These are phyloP conservation scores for Notiomystis cincta DNA, from an alignment of 2,113 vertebrate genomes.

Conservation along the genomic window DNA sequence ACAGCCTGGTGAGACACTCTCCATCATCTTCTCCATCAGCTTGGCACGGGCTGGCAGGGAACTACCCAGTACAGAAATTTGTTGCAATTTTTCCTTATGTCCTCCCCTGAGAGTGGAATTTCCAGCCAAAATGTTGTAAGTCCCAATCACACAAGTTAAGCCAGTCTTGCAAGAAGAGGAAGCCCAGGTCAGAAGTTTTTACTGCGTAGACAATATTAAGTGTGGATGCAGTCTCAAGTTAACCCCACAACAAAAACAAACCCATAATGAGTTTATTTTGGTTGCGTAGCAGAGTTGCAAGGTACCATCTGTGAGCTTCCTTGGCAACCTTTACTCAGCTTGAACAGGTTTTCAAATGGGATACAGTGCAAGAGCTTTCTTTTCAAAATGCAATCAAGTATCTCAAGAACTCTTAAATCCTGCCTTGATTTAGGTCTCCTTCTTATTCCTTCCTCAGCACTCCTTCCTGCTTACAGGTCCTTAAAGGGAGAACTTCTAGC, in stretches of 20 bases:
- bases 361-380: background rate
- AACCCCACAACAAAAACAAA: slow-evolving; percentile 5
- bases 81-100: background rate
- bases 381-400: background rate
- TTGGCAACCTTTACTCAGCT: background rate
- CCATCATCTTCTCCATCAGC: background rate
- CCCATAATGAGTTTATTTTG: background rate
- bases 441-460: slow-evolving; percentile 7
- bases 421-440: background rate
- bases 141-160: slow-evolving; percentile 5
- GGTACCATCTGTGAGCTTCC: background rate
- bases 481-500: background rate
- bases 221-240: background rate
- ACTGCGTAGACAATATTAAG: background rate
- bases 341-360: background rate
- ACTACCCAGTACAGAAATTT: background rate
- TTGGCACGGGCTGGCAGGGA: background rate
- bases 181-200: background rate
- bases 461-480: background rate
- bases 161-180: slow-evolving; percentile 13
- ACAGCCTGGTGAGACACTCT: background rate
- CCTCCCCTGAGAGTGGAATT: background rate
- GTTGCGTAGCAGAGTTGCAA: background rate
- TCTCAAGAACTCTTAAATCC: background rate
- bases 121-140: background rate